Percentiles rank a stretch among this genome's conserved stretches.
Conservation (phyloP, 2,888 invertebrate species). For the Lysandra bellargus region DNA sequence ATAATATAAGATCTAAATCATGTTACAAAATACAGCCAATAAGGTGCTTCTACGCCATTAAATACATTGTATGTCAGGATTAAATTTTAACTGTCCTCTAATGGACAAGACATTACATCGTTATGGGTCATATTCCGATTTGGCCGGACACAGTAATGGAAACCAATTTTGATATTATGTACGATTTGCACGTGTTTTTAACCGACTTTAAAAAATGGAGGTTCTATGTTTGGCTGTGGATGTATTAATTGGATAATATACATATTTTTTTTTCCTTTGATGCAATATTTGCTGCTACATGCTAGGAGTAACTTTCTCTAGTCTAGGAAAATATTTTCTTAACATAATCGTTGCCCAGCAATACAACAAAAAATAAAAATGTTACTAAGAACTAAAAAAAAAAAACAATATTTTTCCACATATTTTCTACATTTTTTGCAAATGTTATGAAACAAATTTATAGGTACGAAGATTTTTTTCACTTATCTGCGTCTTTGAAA, state of each 20-base stretch:
- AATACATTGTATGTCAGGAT: conserved; percentile 43
- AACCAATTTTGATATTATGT: conserved; percentile 2
- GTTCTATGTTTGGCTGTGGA: no score
- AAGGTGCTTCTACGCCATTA: conserved; percentile 36
- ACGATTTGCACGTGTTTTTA: not conserved
- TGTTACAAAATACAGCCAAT: conserved; percentile 39
- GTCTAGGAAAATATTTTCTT: not conserved
- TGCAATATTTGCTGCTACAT: not conserved
- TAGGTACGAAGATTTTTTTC: no score
- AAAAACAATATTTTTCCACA: no score
- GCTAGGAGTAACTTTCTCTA: not conserved
- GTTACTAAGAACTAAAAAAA: no score
- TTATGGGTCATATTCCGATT: conserved; percentile 29
- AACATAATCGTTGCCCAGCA: no score
- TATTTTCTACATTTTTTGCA: no score
- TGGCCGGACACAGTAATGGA: not conserved
- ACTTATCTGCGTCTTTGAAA: no score
- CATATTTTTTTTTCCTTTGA: no score
- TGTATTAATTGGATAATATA: not conserved
- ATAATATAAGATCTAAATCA: conserved; percentile 27
- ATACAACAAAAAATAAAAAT: no score
- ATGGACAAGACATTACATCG: conserved; percentile 35
- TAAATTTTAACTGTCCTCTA: conserved; percentile 52
- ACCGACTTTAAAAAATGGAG: no score
- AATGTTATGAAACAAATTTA: no score